Evolutionary conservation across 2,888 invertebrate genomes (phyloP).

Genomic region (Polymixis lichenea): DNA sequence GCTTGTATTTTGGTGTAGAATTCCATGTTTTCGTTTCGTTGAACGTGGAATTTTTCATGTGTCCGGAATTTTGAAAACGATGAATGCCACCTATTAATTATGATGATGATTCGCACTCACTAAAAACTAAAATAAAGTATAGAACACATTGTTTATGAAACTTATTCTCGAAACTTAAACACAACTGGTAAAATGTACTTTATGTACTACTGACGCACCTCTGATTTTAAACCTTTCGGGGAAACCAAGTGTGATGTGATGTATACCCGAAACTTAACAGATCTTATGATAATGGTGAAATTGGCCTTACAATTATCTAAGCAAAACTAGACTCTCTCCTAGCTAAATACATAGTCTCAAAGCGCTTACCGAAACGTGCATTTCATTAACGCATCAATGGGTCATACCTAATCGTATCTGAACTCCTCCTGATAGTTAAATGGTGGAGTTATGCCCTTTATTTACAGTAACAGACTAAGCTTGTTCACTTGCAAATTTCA

Average conservation of each 20-base stretch:
- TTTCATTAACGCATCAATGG: slow-evolving; percentile 9
- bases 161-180: no score
- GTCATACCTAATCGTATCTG: slow-evolving; percentile 7
- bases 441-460: not conserved
- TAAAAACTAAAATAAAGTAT: no score
- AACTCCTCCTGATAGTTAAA: not conserved
- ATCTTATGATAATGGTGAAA: not conserved
- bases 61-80: no score
- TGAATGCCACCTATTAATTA: no score
- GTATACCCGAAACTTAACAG: not conserved
- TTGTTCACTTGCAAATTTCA: not conserved
- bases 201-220: not conserved
- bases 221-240: not conserved
- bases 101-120: no score
- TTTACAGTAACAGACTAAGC: not conserved
- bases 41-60: not conserved
- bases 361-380: slow-evolving; percentile 7
- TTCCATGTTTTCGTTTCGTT: slow-evolving; percentile 21
- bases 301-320: not conserved
- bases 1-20: slow-evolving; percentile 28
- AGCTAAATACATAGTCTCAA: not conserved
- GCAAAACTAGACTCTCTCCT: not conserved
- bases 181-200: not conserved
- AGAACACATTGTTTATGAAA: no score
- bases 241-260: not conserved